phyloP scores from a whole-genome alignment of 2,797 vertebrate species.

The Australoheros facetus region DNA sequence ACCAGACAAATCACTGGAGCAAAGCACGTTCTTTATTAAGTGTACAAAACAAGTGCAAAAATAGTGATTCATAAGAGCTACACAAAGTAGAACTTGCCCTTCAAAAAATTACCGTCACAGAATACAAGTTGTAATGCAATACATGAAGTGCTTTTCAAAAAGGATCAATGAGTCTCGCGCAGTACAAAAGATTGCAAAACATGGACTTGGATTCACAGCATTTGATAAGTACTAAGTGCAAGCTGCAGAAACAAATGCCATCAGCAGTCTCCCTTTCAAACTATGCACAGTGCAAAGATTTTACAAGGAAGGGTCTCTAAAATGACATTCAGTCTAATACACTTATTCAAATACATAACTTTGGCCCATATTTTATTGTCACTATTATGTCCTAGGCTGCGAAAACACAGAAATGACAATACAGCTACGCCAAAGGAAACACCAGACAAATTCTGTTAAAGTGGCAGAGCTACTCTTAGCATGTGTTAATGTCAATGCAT shows the following conservation, averaged over 20 bases:
- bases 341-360: slow-evolving; percentile 61
- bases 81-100: slow-evolving; percentile 69
- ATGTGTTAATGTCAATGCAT: slow-evolving; percentile 52
- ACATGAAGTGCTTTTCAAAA: slow-evolving; percentile 62
- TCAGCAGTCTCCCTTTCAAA: slow-evolving; percentile 63
- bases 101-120: slow-evolving; percentile 66
- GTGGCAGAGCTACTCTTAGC: slow-evolving; percentile 30
- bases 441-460: slow-evolving; percentile 15
- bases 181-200: slow-evolving; percentile 67
- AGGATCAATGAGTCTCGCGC: slow-evolving; percentile 47
- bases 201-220: slow-evolving; percentile 69
- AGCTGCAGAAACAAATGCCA: slow-evolving; percentile 63
- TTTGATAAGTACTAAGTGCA: slow-evolving; percentile 71
- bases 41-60: slow-evolving; percentile 86
- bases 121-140: slow-evolving; percentile 70
- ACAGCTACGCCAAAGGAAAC: slow-evolving; percentile 35
- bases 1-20: slow-evolving; percentile 49
- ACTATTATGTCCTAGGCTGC: slow-evolving; percentile 46
- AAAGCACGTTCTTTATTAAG: slow-evolving; percentile 84
- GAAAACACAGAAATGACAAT: slow-evolving; percentile 17
- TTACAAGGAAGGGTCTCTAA: slow-evolving; percentile 57
- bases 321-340: slow-evolving; percentile 66
- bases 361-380: slow-evolving; percentile 59
- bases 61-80: slow-evolving; percentile 80
- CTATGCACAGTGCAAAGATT: slow-evolving; percentile 64